These are phyloP conservation scores for Nerophis ophidion DNA, from an alignment of 2,113 vertebrate genomes.

Conservation along the genomic window DNA sequence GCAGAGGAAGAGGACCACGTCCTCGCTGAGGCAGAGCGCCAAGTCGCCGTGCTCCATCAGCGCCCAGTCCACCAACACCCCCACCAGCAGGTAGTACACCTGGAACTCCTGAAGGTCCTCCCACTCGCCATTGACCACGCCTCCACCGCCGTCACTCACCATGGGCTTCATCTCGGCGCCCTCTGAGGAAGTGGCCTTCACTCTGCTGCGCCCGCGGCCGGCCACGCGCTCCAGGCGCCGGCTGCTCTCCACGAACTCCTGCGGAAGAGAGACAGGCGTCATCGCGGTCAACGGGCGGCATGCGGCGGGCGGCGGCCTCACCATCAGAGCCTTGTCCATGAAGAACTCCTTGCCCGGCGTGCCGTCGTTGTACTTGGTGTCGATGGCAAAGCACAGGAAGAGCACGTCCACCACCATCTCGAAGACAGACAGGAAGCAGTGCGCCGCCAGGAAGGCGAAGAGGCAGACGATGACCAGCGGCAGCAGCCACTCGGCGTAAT, in stretches of 20 bases:
- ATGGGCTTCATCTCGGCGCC: conserved; percentile 91
- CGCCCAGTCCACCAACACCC: conserved; percentile 88
- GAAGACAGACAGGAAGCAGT: conserved; percentile 97
- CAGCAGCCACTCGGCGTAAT: conserved; percentile 93
- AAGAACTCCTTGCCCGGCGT: conserved; percentile 92
- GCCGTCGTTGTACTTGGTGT: conserved; percentile 97
- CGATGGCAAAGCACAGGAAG: conserved; percentile 96
- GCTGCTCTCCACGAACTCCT: conserved; percentile 98
- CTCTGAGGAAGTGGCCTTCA: conserved; percentile 76
- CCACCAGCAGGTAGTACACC: conserved; percentile 88
- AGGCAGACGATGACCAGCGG: conserved; percentile 94
- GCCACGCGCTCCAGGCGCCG: conserved; percentile 82
- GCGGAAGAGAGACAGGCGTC: conserved; percentile 32
- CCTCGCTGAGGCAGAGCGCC: conserved; percentile 84
- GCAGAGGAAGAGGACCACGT: conserved; percentile 90
- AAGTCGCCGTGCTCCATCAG: conserved; percentile 79
- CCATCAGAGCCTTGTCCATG: conserved; percentile 99
- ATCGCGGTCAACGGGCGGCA: too few relatives aligned
- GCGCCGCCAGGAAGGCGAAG: conserved; percentile 95
- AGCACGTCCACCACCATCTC: conserved; percentile 98
- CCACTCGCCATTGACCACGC: conserved; percentile 72
- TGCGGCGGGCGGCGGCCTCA: conserved; percentile 63
- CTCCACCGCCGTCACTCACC: conserved; percentile 86
- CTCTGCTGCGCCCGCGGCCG: conserved; percentile 79
- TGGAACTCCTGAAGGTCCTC: conserved; percentile 86